Evolutionary conservation across 2,888 invertebrate species (phyloP), one percentile per base, ranked within the genome.

Genomic region (Hylaea fasciaria): DNA sequence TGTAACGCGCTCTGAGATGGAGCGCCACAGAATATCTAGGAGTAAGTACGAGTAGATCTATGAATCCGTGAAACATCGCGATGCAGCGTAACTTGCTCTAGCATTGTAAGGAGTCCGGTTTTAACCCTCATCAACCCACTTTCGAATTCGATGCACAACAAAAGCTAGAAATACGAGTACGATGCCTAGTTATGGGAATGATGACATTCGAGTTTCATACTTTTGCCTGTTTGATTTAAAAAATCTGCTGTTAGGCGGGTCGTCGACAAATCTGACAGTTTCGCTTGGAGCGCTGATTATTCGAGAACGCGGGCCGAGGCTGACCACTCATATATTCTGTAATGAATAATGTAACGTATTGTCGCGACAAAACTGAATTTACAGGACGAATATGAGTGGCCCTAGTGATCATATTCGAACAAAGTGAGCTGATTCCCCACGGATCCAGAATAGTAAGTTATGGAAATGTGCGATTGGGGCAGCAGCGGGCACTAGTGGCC

Each of bases 391-490:
- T 84, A 85, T 85, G 83, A 83, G 82, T 82, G 78, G 80, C 72
- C 76, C 81, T 78, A 85, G 81, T 83, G 83, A 86, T 89, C 82
- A 87, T 90, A 88, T 89, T 89, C 80, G 81, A 85, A 86, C 82
- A 82, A 82, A 85, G 85, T 78, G 86, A 85, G 85, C 83, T 85
- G 89, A 89, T 87, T 88, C 89, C 87, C 89, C 85, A 83, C 84
- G 89, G 89, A 89, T 89, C 83, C 86, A 83, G 91, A 89, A 92
- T 92, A 92, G 90, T 92, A 92, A 92, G 89, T 91, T 92, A 92
- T 91, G 91, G 90, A 88, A 92, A 92, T 91, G 87, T 82, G 87
- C 90, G 91, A 88, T 89, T 90, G 90, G 91, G 91, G 89, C 89
- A 90, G 87, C 86, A 85, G 83, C 89, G 89, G 90, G 84, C 87